Evolutionary conservation across 2,113 vertebrate species (phyloP).

Genomic region (Sigmodon hispidus): DNA sequence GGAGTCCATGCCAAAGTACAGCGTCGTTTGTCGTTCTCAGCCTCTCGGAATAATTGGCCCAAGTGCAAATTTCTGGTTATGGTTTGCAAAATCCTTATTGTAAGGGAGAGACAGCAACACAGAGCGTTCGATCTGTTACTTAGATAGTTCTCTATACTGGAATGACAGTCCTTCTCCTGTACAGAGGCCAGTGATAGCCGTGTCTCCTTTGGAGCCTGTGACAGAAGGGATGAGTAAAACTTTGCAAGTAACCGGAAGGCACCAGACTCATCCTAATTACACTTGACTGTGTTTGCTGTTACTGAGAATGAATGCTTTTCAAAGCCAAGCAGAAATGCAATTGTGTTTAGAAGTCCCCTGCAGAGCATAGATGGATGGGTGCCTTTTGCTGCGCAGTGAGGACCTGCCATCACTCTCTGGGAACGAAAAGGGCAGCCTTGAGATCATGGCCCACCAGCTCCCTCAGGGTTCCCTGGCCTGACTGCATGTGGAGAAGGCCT

Average conservation of each 20-base stretch:
- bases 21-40: not conserved
- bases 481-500: not conserved
- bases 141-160: not conserved
- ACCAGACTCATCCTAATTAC: no score
- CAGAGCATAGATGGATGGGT: not conserved
- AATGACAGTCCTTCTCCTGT: not conserved
- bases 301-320: not conserved
- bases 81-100: slow-evolving; percentile 15
- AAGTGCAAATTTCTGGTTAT: not conserved
- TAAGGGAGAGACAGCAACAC: not conserved
- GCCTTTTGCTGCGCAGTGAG: accelerated
- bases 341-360: not conserved
- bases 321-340: not conserved
- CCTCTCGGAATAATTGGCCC: slow-evolving; percentile 30
- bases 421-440: not conserved
- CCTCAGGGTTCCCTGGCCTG: not conserved
- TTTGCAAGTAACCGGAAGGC: accelerated
- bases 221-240: not conserved
- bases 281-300: not conserved
- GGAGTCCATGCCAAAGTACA: not conserved
- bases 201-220: not conserved
- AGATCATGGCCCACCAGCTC: not conserved
- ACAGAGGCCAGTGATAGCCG: not conserved
- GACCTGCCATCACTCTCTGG: not conserved
- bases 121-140: not conserved